Evolutionary conservation across 92 coral and sea anemone genomes (phyloP), one percentile per base, ranked within the genome.

Genomic region (Epizoanthus stellaris): DNA sequence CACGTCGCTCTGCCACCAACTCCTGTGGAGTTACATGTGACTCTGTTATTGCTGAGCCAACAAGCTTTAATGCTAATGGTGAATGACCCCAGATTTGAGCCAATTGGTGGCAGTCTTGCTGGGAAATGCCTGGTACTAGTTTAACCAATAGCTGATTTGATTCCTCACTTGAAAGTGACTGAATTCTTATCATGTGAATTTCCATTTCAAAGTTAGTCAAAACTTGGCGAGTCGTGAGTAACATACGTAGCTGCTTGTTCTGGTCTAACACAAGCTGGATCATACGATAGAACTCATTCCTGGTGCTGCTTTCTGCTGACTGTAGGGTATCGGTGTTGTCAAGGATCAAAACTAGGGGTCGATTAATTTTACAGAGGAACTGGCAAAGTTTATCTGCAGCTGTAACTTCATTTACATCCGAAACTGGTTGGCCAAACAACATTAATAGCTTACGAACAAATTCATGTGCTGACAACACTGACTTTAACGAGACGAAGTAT

Each of bases 331-430:
- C 70, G 40, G 70, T 66, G 16, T 66, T 66, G 36, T 66, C 70
- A 66, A 66, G 70, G 42, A 66, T 66, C 38, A 66, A 66, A 10
- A 66, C 16, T 25, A 66, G 16, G 8, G 70, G 42, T 66, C 14
- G 40, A 66, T 66, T 66, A 66, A 66, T n/a, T 38, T 66, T 66
- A 6, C 42, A 38, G 14, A 66, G 16, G 38, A 13, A 23, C 42
- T 66, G 42, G 70, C 38, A 66, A 38, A 66, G 70, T 66, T 66
- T 66, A 66, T 66, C 70, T 25, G 30, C 70, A 30, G 70, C 70
- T 66, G 70, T 66, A 66, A 15, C 42, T 23, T 66, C 70, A 11
- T 30, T 66, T 66, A 66, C 12, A 25, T 65, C 70, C 7, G 70
- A 23, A 38, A 65, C 34, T 21, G 30, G 39, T 65, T 65, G 70